Percentiles rank a stretch among this genome's conserved stretches.
Conservation (phyloP, 2,113 vertebrate species). For the Halichoerus grypus region DNA sequence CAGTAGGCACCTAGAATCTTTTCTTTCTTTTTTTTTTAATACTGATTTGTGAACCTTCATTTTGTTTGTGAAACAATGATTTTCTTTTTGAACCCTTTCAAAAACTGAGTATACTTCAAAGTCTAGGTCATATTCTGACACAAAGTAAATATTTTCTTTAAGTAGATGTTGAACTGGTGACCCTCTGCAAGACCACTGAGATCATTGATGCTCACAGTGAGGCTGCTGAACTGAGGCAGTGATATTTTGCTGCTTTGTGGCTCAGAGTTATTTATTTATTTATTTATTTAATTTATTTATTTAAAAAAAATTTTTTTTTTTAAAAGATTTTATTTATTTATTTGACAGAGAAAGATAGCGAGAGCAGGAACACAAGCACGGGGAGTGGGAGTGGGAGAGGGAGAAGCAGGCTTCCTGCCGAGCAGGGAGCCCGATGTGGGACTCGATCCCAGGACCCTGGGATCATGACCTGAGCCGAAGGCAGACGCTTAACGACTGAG, state of each 20-base stretch:
- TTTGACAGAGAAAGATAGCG: no score
- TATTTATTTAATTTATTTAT: no score
- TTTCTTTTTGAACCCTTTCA: conserved; percentile 39
- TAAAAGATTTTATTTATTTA: no score
- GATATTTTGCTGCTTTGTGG: background rate
- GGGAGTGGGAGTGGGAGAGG: no score
- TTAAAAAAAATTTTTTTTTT: no score
- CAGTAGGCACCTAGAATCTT: background rate
- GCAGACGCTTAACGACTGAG: no score
- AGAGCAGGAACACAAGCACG: no score
- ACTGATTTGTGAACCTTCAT: background rate
- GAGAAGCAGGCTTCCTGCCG: no score
- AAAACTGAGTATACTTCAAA: background rate
- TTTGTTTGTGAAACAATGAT: conserved; percentile 52
- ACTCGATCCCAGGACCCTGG: no score
- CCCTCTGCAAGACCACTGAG: background rate
- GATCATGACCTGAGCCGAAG: no score
- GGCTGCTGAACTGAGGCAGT: accelerated
- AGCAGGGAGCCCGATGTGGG: no score
- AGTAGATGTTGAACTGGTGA: background rate
- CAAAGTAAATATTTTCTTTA: conserved; percentile 12
- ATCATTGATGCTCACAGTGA: accelerated
- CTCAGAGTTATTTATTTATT: background rate
- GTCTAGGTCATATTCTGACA: conserved; percentile 10
- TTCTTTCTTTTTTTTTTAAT: background rate